phyloP scores from a whole-genome alignment of 1,140 invertebrate genomes.

The Pararge aegeria region DNA sequence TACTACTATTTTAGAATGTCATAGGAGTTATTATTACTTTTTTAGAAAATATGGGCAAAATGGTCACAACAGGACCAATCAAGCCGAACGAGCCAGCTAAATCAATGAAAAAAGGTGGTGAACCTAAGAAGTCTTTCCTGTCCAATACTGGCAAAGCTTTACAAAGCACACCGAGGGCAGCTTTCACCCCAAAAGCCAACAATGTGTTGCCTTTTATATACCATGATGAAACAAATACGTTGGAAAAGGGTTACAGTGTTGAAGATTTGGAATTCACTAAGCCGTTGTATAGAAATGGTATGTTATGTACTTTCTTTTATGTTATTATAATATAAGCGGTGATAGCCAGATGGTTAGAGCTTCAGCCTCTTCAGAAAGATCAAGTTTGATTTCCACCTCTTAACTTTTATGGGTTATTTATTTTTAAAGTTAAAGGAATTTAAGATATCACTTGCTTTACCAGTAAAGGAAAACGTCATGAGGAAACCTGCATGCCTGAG shows the following conservation, averaged over 20 bases:
- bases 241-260: constrained; percentile 25
- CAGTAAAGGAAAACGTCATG: no score
- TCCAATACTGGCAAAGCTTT: constrained; percentile 62
- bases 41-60: constrained; percentile 71
- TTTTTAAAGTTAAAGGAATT: no score
- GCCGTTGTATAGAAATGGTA: constrained; percentile 58
- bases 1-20: no score
- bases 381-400: no score
- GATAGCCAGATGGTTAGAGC: no score
- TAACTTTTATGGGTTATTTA: no score
- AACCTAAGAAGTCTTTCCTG: constrained; percentile 63
- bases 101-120: constrained; percentile 40
- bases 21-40: no score
- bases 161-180: constrained; percentile 54
- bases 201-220: constrained; percentile 62
- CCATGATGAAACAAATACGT: constrained; percentile 36
- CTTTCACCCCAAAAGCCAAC: constrained; percentile 48
- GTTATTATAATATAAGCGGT: background rate
- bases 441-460: no score
- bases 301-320: background rate
- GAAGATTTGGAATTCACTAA: constrained; percentile 62
- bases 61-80: constrained; percentile 46
- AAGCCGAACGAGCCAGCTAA: constrained; percentile 51
- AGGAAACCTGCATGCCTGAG: no score
- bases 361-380: no score